Evolutionary conservation across 2,797 vertebrate genomes (phyloP).

Genomic region (Peromyscus attwateri): DNA sequence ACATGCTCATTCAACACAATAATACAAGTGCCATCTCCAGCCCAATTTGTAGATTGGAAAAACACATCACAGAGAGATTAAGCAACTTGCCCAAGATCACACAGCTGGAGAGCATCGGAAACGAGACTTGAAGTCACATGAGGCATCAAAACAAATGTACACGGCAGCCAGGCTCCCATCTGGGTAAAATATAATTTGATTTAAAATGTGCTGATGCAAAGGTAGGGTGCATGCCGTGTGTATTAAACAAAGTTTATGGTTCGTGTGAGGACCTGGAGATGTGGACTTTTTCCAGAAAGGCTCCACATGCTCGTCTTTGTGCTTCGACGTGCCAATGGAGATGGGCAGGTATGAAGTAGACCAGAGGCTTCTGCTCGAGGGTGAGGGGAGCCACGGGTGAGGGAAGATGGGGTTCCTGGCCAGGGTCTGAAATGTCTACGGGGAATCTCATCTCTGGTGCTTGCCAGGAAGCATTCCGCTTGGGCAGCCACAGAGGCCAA

Average conservation of each 20-base stretch:
- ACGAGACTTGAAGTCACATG: not conserved
- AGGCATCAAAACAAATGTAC: not conserved
- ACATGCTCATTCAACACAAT: too few species aligned
- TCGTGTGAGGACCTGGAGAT: not conserved
- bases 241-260: not conserved
- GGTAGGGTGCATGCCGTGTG: too few species aligned
- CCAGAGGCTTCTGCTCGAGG: too few species aligned
- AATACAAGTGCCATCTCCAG: not conserved
- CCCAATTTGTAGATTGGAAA: not conserved
- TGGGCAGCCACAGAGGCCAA: not conserved
- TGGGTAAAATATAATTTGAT: not conserved
- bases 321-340: rapidly evolving
- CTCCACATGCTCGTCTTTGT: not conserved
- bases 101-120: not conserved
- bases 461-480: not conserved
- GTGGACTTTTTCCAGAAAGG: not conserved
- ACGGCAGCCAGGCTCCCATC: not conserved
- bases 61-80: not conserved
- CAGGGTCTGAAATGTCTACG: not conserved
- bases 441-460: not conserved
- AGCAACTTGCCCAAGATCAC: not conserved
- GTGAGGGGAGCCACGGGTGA: not conserved
- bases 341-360: not conserved
- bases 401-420: not conserved
- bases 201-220: not conserved